phyloP scores from a whole-genome alignment of 1,140 invertebrate genomes.

The Zophobas atratus region DNA sequence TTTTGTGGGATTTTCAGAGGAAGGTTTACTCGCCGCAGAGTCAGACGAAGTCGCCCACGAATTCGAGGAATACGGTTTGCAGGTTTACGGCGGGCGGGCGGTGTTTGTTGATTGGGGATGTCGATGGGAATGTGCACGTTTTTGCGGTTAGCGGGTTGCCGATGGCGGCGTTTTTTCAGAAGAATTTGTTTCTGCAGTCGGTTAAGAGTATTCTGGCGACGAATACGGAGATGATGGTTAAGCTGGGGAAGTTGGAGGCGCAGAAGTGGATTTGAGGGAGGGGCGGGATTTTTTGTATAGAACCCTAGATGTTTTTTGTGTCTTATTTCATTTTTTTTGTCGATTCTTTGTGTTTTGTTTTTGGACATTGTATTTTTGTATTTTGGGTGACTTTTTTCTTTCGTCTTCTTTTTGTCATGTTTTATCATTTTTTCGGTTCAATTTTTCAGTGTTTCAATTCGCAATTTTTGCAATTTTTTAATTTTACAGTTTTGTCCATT shows the following conservation, averaged over 20 bases:
- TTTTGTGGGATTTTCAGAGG: slow-evolving; percentile 81
- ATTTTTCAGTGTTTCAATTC: too few relatives aligned
- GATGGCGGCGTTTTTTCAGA: slow-evolving; percentile 77
- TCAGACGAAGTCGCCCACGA: slow-evolving; percentile 69
- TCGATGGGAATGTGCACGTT: slow-evolving; percentile 75
- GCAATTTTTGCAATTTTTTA: too few relatives aligned
- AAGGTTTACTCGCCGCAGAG: slow-evolving; percentile 77
- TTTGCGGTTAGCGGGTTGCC: slow-evolving; percentile 80
- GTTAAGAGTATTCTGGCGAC: slow-evolving; percentile 75
- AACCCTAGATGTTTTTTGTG: too few relatives aligned
- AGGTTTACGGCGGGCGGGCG: slow-evolving; percentile 77
- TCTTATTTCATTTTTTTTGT: too few relatives aligned
- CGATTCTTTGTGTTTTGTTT: too few relatives aligned
- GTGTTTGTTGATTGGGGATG: slow-evolving; percentile 78
- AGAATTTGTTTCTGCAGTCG: slow-evolving; percentile 60
- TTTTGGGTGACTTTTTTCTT: too few relatives aligned
- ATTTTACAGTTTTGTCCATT: too few relatives aligned
- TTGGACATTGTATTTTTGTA: too few relatives aligned
- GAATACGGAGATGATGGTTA: slow-evolving; percentile 72
- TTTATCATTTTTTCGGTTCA: too few relatives aligned
- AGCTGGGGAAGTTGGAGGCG: slow-evolving; percentile 47
- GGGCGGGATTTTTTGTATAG: too few relatives aligned
- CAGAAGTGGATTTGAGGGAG: too few relatives aligned
- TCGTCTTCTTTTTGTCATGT: too few relatives aligned
- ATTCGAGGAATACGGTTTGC: slow-evolving; percentile 68